Evolutionary conservation across 2,888 invertebrate genomes (phyloP).

Genomic region (Chironomus riparius): DNA sequence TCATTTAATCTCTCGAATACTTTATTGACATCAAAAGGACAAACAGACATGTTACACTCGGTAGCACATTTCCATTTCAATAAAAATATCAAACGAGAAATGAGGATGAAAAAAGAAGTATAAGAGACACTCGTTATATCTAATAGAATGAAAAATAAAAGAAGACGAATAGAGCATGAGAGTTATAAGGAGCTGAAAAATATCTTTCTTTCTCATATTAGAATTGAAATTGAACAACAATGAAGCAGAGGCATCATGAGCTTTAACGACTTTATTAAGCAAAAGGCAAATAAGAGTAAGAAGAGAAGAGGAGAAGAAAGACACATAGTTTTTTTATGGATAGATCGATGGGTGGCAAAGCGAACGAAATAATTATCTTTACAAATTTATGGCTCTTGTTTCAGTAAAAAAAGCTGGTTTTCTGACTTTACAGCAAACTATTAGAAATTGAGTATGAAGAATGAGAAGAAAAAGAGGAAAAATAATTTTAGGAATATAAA

Average conservation of each 20-base stretch:
- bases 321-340: conserved; percentile 7
- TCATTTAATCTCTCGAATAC: no score
- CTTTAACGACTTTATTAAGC: conserved; percentile 21
- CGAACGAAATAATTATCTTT: conserved; percentile 24
- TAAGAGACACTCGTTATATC: not conserved
- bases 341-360: conserved; percentile 23
- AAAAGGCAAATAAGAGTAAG: not conserved
- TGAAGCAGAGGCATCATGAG: not conserved
- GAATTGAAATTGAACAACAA: conserved; percentile 11
- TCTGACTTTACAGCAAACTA: not conserved
- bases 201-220: not conserved
- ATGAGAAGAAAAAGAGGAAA: not conserved
- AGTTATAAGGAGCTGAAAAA: not conserved
- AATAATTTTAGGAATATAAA: not conserved
- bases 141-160: not conserved
- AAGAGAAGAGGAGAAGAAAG: conserved; percentile 2
- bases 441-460: not conserved
- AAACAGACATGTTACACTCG: no score
- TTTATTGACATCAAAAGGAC: no score
- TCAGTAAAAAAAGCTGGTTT: conserved; percentile 12
- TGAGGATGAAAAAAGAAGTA: not conserved
- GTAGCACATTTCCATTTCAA: no score
- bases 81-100: not conserved
- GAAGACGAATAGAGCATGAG: not conserved
- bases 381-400: conserved; percentile 23